These are phyloP conservation scores for Ptychobarbus kaznakovi DNA, from an alignment of 2,797 vertebrate genomes.

Conservation along the genomic window DNA sequence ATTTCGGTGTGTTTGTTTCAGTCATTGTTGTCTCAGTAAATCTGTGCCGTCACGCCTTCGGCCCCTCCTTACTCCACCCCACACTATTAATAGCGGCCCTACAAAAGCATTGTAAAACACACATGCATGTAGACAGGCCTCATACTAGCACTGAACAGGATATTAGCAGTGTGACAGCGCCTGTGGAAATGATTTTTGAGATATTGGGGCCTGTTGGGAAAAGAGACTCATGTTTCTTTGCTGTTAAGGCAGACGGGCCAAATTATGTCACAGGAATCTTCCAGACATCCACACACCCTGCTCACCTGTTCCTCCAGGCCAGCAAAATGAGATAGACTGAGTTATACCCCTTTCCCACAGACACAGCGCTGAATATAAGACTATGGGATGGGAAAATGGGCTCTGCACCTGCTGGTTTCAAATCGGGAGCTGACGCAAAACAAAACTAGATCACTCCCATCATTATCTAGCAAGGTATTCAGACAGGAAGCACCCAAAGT, in stretches of 20 bases:
- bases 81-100: background rate
- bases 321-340: background rate
- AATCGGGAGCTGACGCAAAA: conserved; percentile 6
- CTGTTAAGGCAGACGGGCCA: background rate
- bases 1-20: conserved; percentile 1
- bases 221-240: background rate
- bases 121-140: conserved; percentile 43
- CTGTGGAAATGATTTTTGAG: background rate
- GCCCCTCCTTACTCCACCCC: conserved; percentile 25
- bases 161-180: conserved; percentile 25
- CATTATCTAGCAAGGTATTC: background rate
- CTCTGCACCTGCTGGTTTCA: conserved; percentile 2
- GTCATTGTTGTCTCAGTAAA: background rate
- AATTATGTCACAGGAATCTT: background rate
- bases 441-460: background rate
- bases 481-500: background rate
- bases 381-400: background rate
- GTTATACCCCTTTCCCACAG: background rate
- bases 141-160: conserved; percentile 1
- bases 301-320: background rate
- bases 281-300: background rate
- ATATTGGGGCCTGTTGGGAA: background rate
- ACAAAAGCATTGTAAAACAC: conserved; percentile 26
- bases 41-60: background rate
- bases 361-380: background rate